A percentile compares a stretch with the other conserved stretches of the same genome.
These are phyloP conservation scores for Gallinago nigripennis DNA, from an alignment of 2,797 vertebrate species.

Conservation along the genomic window DNA sequence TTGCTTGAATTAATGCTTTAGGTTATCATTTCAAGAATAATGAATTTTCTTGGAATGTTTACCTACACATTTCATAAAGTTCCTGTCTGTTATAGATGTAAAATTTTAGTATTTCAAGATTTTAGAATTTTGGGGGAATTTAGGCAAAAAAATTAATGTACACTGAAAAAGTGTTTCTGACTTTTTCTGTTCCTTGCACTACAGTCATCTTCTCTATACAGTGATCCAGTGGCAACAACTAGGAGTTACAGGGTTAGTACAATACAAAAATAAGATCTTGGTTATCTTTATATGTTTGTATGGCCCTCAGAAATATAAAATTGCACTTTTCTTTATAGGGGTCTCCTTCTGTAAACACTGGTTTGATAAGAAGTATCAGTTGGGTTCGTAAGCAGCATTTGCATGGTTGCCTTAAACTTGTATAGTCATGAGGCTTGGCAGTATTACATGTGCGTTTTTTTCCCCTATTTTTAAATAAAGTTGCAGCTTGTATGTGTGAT, in stretches of 20 bases:
- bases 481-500: not conserved
- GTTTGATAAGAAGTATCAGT: constrained; percentile 87
- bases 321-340: constrained; percentile 76
- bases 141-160: not conserved
- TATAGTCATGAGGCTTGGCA: not conserved
- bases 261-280: not conserved
- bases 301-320: not conserved
- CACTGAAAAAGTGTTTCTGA: not conserved
- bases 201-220: constrained; percentile 77
- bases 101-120: not conserved
- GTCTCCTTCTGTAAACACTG: constrained; percentile 75
- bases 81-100: not conserved
- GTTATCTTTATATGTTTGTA: not conserved
- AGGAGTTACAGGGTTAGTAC: constrained; percentile 77
- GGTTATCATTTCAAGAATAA: not conserved
- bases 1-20: not conserved
- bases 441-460: not conserved
- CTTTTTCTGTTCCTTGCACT: constrained; percentile 32
- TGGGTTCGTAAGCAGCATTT: constrained; percentile 83
- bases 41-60: not conserved
- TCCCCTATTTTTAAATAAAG: not conserved
- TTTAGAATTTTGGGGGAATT: not conserved
- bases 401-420: constrained; percentile 21
- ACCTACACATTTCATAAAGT: not conserved
- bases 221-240: constrained; percentile 70